Base-by-base conservation (phyloP, 2,113 vertebrate species). In the Herpailurus yagouaroundi region DNA sequence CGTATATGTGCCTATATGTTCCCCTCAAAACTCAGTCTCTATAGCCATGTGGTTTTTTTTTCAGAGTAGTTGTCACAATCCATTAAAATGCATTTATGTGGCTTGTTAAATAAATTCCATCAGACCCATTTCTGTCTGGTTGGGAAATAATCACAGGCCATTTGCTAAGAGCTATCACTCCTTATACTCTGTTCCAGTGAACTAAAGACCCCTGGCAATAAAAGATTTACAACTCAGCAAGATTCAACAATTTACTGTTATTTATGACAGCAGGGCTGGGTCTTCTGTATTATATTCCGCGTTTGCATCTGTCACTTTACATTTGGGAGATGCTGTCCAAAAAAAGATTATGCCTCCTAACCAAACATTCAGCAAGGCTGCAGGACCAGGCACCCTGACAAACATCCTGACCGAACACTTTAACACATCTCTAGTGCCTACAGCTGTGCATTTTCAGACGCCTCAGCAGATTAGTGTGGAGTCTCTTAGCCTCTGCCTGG, bases 371-470 rank as follows among this genome's bases (percentile, higher is more conserved):
- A 1, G 52, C 60, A 38, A 36, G 83, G 86, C 57, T 91, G 86
- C 91, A 97, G 96, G 85, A 98, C 93, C 6, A 90, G 74, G 60
- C 74, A 55, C 45, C 38, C 94, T 68, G 66, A 94, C 33, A 97
- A 97, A 95, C 45, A 89, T 84, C 96, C 97, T 36, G 95, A 82
- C 94, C 90, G 48, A 97, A 95, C 48, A 84, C 60, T 96, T 97
- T 87, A 95, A 95, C 96, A 81, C 89, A 69, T 21, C 52, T 15
- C 69, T 45, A 95, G 89, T 0, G 8, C 71, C 74, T 18, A 77
- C 98, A 98, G 98, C 98, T 98, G 98, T 97, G 97, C 97, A 19
- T 98, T 97, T 98, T 96, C 97, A 98, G 97, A 92, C 0, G 0
- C 90, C 97, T 96, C 74, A 63, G 69, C 66, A 95, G 93, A 98